Conservation (phyloP, 2,888 invertebrate genomes). For the Syrista parreyssii region DNA sequence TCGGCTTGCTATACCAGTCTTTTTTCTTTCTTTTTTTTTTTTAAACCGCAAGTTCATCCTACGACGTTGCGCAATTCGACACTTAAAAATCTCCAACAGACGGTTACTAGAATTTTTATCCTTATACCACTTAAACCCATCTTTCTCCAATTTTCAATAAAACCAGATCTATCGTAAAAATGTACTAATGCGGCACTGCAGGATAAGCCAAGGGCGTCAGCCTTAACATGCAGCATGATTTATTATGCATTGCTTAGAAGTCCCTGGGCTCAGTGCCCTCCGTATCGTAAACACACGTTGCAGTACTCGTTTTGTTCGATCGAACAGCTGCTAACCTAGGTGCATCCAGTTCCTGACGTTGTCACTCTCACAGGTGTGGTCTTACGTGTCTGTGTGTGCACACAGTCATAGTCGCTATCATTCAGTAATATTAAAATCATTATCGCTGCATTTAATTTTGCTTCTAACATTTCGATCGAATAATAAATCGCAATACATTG, state of each 20-base stretch:
- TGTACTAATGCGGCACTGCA: neutral
- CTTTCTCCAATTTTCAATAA: neutral
- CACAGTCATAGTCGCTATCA: neutral
- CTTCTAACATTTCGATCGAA: neutral
- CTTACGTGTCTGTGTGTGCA: neutral
- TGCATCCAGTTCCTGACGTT: constrained; percentile 34
- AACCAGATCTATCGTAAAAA: neutral
- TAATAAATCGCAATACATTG: neutral
- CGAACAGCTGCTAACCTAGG: constrained; percentile 46
- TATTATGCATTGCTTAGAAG: constrained; percentile 45
- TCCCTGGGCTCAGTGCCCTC: constrained; percentile 42
- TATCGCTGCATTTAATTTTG: neutral
- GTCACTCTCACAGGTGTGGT: constrained; percentile 28
- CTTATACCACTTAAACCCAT: neutral
- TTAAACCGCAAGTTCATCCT: neutral
- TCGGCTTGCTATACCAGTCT: neutral
- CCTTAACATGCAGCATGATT: constrained; percentile 38
- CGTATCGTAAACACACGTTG: constrained; percentile 54
- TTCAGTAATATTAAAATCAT: neutral
- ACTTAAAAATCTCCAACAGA: neutral
- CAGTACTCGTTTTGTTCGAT: constrained; percentile 37
- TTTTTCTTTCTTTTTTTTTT: neutral
- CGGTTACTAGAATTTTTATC: neutral
- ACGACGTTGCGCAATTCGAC: neutral
- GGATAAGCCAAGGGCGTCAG: neutral